These are phyloP conservation scores for Drosophila infuscata DNA, from an alignment of 2,888 invertebrate genomes.

Conservation along the genomic window DNA sequence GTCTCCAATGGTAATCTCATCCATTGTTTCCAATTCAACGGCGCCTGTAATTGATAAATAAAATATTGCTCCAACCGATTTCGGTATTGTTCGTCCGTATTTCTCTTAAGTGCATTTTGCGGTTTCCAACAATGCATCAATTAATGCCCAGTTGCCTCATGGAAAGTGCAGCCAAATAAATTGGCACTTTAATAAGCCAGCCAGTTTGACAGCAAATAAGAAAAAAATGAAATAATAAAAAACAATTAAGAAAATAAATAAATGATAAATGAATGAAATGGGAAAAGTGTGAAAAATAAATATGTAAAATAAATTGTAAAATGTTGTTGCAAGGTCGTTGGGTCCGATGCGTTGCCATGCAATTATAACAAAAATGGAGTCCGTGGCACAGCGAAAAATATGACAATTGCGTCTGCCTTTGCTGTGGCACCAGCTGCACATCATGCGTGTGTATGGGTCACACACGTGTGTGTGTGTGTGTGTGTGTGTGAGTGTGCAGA, in stretches of 20 bases:
- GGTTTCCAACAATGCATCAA: conserved; percentile 68
- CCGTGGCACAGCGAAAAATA: conserved; percentile 40
- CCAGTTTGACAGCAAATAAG: conserved; percentile 3
- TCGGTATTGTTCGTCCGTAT: conserved; percentile 31
- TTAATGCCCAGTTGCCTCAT: conserved; percentile 44
- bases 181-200: conserved; percentile 64
- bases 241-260: conserved; percentile 1
- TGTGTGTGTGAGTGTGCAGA: neutral
- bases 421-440: conserved; percentile 22
- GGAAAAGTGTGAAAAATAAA: conserved; percentile 24
- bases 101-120: conserved; percentile 70
- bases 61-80: conserved; percentile 56
- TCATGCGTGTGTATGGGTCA: conserved; percentile 9
- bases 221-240: conserved; percentile 4
- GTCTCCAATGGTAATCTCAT: conserved; percentile 20
- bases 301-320: conserved; percentile 15
- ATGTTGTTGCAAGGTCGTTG: conserved; percentile 38
- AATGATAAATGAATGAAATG: neutral
- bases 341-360: conserved; percentile 48
- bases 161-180: conserved; percentile 35
- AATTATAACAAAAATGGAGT: conserved; percentile 60
- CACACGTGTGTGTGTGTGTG: conserved; percentile 6
- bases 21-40: conserved; percentile 4
- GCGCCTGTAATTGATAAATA: conserved; percentile 66
- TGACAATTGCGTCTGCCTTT: conserved; percentile 34